Conservation (phyloP, 2,113 vertebrate species). For the Tyrannus savana region DNA sequence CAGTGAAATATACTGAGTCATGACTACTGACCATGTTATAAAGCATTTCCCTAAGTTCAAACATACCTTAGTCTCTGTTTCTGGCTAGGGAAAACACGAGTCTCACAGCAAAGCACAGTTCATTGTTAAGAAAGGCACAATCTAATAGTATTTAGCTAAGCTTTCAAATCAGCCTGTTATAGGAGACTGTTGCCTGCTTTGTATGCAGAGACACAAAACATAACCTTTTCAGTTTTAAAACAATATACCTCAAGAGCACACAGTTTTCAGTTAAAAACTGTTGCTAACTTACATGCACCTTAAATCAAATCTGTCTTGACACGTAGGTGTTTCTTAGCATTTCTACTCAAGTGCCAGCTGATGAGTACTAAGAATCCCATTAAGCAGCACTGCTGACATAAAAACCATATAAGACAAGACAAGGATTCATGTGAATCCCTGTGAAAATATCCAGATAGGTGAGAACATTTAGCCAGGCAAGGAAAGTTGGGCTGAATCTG, state of each 20-base stretch:
- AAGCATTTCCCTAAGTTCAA: background rate
- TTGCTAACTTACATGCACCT: background rate
- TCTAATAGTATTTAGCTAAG: background rate
- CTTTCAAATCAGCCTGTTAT: background rate
- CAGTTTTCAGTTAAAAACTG: background rate
- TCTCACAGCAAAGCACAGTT: background rate
- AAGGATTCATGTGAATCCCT: background rate
- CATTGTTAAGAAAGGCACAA: background rate
- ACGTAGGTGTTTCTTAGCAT: background rate
- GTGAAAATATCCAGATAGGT: background rate
- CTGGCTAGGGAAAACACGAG: background rate
- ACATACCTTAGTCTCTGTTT: background rate
- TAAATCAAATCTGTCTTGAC: background rate
- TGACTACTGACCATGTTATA: background rate
- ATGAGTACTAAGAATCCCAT: background rate
- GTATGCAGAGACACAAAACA: background rate
- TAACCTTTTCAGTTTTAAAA: background rate
- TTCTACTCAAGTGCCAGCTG: background rate
- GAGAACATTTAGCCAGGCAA: background rate
- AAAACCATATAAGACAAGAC: background rate
- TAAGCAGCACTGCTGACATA: background rate
- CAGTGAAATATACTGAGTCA: background rate
- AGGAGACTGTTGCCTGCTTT: rapidly evolving
- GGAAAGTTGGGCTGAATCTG: background rate
- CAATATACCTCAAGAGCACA: background rate